Base-by-base conservation (phyloP, 2,888 invertebrate species). In the Yponomeuta plumbellus region DNA sequence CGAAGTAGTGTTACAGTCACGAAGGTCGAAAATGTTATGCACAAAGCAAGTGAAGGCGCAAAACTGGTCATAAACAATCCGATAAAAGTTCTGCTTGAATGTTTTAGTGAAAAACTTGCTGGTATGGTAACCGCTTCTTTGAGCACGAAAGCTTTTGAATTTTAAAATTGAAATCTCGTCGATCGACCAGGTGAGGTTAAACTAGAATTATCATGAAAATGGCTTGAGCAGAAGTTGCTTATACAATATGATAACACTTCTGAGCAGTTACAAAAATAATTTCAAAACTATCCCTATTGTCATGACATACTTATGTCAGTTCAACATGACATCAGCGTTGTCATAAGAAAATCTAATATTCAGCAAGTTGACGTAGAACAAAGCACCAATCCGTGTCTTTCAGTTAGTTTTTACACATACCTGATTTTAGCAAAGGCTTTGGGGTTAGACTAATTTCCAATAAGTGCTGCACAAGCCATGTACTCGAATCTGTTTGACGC, bases 11-110 rank as follows among this genome's bases (percentile, higher is more conserved):
- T 44, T 39, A 26, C 26, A 64, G 68, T 66, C 66, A 68, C 68
- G 66, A 56, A 65, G 65, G 56, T 66, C 61, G 61, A 68, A 62
- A 58, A 56, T 59, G 58, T 64, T 67, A 52, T 65, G 57, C 65
- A 65, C 65, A 65, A 65, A 63, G 64, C 57, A 64, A 52, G 65
- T 58, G 52, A 65, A 68, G 65, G 65, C 65, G 66, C 66, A 66
- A 68, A 66, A 68, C 66, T 68, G 66, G 61, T 44, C 66, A 66
- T 68, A 68, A 68, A 68, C 66, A 66, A 68, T 68, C 66, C 64
- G 68, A 68, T 68, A 68, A 68, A 66, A 39, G 63, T 57, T 65
- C 21, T n/a, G 21, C 64, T 44, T 58, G 65, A 66, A 68, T 68
- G 65, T 68, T 64, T 68, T 39, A 62, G 65, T 57, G 62, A 61